These are phyloP conservation scores for Mormyrops attenuatus DNA, from an alignment of 2,797 vertebrate species.

Conservation along the genomic window DNA sequence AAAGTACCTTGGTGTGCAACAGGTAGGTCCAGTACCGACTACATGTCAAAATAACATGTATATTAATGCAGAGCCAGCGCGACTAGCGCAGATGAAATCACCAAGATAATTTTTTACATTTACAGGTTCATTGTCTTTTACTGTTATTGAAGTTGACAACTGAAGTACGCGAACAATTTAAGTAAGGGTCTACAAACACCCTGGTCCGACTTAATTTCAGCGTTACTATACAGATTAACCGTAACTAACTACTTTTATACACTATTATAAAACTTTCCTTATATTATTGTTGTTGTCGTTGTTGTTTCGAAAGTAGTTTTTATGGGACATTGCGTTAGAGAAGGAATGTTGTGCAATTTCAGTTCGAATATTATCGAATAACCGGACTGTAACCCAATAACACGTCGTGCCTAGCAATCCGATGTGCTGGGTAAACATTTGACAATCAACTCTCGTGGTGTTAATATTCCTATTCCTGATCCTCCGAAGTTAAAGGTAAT, in stretches of 20 bases:
- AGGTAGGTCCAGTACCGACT: background rate
- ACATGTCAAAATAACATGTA: background rate
- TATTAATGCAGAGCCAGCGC: background rate
- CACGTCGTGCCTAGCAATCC: background rate
- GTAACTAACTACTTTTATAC: background rate
- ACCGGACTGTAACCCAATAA: background rate
- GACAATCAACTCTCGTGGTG: background rate
- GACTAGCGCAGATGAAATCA: background rate
- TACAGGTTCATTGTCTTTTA: background rate
- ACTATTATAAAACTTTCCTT: background rate
- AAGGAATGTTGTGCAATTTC: background rate
- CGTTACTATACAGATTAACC: background rate
- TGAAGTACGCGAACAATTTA: background rate
- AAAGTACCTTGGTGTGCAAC: background rate
- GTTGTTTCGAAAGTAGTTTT: background rate
- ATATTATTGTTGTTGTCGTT: background rate
- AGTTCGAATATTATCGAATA: background rate
- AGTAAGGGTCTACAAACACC: background rate
- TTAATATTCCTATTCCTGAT: background rate
- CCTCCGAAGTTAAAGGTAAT: background rate
- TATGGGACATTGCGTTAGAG: background rate
- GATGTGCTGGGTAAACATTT: background rate
- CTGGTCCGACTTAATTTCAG: background rate
- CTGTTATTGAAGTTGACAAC: background rate
- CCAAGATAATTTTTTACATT: background rate